These are phyloP conservation scores for Lethrus apterus DNA, from an alignment of 1,140 invertebrate species.

Conservation along the genomic window DNA sequence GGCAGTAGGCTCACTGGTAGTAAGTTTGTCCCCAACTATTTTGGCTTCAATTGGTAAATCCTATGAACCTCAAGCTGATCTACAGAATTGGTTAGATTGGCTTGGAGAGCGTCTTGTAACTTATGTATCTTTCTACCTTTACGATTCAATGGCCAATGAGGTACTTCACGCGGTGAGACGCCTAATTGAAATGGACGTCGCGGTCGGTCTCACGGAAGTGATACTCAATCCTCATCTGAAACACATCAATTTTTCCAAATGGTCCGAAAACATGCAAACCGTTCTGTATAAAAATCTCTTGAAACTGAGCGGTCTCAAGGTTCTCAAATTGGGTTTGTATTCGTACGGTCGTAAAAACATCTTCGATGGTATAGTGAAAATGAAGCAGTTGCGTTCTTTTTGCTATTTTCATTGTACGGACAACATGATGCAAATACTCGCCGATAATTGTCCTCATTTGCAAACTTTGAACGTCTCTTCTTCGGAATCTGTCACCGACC, in stretches of 20 bases:
- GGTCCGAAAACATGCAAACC: slow-evolving; percentile 64
- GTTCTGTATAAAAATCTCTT: slow-evolving; percentile 58
- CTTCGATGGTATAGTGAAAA: slow-evolving; percentile 49
- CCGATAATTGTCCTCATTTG: slow-evolving; percentile 51
- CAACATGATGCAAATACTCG: slow-evolving; percentile 53
- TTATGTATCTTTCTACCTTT: slow-evolving; percentile 58
- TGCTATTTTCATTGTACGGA: slow-evolving; percentile 64
- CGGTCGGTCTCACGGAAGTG: slow-evolving; percentile 56
- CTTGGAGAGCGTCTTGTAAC: slow-evolving; percentile 50
- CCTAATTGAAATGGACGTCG: slow-evolving; percentile 59
- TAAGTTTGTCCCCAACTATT: slow-evolving; percentile 30
- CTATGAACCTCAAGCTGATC: slow-evolving; percentile 41
- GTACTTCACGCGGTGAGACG: slow-evolving; percentile 51
- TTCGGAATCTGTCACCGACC: slow-evolving; percentile 60
- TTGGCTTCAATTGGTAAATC: slow-evolving; percentile 28
- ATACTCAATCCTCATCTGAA: slow-evolving; percentile 54
- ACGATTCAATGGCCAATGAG: slow-evolving; percentile 52
- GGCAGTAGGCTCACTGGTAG: slow-evolving; percentile 34
- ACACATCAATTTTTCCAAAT: slow-evolving; percentile 53
- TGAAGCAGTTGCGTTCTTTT: slow-evolving; percentile 54
- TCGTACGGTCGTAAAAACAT: slow-evolving; percentile 58
- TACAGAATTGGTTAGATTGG: slow-evolving; percentile 44
- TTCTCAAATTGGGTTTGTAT: slow-evolving; percentile 59
- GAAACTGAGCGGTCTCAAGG: slow-evolving; percentile 52
- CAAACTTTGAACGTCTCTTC: slow-evolving; percentile 58